These are phyloP conservation scores for Trichogramma dendrolimi DNA, from an alignment of 2,888 invertebrate species.

Conservation along the genomic window DNA sequence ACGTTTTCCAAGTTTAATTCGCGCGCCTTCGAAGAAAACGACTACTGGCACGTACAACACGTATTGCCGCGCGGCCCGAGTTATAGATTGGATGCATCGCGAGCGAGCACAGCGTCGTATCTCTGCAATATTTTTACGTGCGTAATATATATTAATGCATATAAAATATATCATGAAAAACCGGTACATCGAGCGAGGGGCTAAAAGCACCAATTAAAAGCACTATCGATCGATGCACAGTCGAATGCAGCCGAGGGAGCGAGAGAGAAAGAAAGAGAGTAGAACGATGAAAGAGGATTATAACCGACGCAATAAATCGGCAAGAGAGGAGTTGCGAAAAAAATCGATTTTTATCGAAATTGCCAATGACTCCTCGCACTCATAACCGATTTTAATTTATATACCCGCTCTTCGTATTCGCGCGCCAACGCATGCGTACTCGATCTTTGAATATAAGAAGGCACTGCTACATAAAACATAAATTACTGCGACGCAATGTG, in stretches of 20 bases:
- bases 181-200: slow-evolving; percentile 7
- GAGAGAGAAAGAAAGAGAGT: not conserved
- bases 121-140: no score
- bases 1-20: no score
- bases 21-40: no score
- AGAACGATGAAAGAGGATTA: slow-evolving; percentile 10
- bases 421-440: no score
- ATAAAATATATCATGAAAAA: not conserved
- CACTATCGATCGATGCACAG: slow-evolving; percentile 8
- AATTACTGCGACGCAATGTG: no score
- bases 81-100: not conserved
- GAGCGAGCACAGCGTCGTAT: not conserved
- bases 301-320: slow-evolving; percentile 29
- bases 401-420: no score
- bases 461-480: no score
- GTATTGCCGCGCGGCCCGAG: no score
- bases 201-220: slow-evolving; percentile 23
- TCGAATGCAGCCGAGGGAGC: not conserved
- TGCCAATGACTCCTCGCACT: slow-evolving; percentile 2
- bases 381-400: no score
- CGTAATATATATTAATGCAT: no score
- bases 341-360: slow-evolving; percentile 29
- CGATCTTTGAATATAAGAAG: no score
- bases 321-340: not conserved
- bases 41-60: no score